A percentile compares a stretch with the other conserved stretches of the same genome.
Conservation (phyloP, 1,140 invertebrate species). For the Drosophila watanabei region DNA sequence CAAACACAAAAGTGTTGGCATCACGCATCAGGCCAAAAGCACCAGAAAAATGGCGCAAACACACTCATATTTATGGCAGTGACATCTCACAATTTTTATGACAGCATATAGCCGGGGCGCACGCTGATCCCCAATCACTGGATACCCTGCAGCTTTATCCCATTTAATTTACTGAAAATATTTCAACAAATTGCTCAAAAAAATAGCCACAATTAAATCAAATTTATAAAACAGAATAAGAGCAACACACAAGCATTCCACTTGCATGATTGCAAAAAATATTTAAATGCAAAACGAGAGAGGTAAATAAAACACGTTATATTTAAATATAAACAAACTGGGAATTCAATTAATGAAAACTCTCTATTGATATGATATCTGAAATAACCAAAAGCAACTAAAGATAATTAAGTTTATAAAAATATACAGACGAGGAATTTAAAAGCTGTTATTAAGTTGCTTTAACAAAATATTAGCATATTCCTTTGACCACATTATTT, state of each 20-base stretch:
- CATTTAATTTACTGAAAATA: background rate
- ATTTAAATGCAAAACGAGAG: background rate
- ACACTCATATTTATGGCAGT: constrained; percentile 48
- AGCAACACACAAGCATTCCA: background rate
- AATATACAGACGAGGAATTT: background rate
- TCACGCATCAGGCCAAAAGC: constrained; percentile 22
- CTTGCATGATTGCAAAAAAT: background rate
- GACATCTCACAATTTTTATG: constrained; percentile 78
- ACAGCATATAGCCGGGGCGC: constrained; percentile 30
- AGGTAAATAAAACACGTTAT: background rate
- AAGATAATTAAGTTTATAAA: background rate
- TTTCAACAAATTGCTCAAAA: background rate
- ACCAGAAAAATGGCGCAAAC: constrained; percentile 60
- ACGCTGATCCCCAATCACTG: background rate
- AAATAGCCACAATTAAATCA: background rate
- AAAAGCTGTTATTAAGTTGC: background rate
- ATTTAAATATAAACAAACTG: constrained; percentile 2
- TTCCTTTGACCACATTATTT: background rate
- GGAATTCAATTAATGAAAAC: constrained; percentile 1
- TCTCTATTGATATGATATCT: background rate
- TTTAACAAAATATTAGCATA: background rate
- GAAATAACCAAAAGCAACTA: background rate
- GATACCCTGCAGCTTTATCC: constrained; percentile 14
- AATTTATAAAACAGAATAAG: background rate
- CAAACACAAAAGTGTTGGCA: constrained; percentile 27